Conservation (phyloP, 2,888 invertebrate species). For the Tuberolachnus salignus region DNA sequence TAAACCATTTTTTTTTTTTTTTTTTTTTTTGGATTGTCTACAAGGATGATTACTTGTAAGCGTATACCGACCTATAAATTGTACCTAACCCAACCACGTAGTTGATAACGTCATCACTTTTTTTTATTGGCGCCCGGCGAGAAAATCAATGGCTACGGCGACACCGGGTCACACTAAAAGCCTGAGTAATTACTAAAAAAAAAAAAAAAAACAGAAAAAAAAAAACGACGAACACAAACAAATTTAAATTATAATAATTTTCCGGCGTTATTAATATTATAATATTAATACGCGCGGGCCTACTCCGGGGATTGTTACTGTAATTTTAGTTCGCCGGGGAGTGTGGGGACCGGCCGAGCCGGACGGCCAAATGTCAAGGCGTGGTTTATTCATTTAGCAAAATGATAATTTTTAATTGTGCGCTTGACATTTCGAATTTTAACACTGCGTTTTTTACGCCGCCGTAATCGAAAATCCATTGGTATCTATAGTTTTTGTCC, state of each 20-base stretch:
- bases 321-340: background rate
- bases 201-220: no score
- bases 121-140: background rate
- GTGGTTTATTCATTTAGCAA: conserved; percentile 28
- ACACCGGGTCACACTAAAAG: background rate
- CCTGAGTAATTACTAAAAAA: background rate
- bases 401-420: conserved; percentile 19
- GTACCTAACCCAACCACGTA: no score
- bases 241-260: conserved; percentile 6
- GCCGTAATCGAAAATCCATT: no score
- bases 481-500: no score
- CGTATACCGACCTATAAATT: no score
- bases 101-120: no score
- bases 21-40: no score
- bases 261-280: no score
- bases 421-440: conserved; percentile 32
- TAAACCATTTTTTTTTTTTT: no score
- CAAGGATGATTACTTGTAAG: no score
- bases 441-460: no score
- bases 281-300: background rate
- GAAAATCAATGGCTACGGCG: conserved; percentile 18
- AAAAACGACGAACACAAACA: no score
- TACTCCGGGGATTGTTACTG: background rate
- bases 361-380: conserved; percentile 46
- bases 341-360: background rate